Percentiles rank a stretch among this genome's conserved stretches.
Conservation (phyloP, 2,888 invertebrate genomes). For the Callosobruchus maculatus region DNA sequence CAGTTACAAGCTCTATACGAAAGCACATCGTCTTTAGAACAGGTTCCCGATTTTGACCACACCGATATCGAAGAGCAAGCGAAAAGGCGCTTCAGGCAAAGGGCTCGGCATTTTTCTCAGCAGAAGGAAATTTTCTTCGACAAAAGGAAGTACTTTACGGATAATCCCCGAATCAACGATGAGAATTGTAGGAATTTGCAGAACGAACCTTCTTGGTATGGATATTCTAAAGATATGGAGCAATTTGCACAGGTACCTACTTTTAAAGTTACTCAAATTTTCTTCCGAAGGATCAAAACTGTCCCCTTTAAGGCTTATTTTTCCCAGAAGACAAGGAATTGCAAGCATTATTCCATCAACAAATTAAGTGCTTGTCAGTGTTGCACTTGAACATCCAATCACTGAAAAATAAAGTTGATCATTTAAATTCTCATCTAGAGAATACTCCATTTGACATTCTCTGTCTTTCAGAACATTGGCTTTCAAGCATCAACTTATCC, state of each 20-base stretch:
- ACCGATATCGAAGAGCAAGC: not conserved
- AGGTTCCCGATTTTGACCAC: not conserved
- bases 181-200: slow-evolving; percentile 17
- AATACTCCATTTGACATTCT: too few species aligned
- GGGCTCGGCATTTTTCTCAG: not conserved
- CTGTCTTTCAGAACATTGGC: too few species aligned
- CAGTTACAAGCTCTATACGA: not conserved
- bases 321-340: too few species aligned
- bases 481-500: too few species aligned
- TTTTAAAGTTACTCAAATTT: too few species aligned
- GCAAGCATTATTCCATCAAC: too few species aligned
- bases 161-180: slow-evolving; percentile 20
- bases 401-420: too few species aligned
- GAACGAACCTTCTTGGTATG: slow-evolving; percentile 47
- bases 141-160: slow-evolving; percentile 21
- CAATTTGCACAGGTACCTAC: slow-evolving; percentile 41
- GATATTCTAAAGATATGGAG: slow-evolving; percentile 46
- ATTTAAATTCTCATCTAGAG: too few species aligned
- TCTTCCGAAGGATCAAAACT: too few species aligned
- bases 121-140: not conserved
- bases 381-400: too few species aligned
- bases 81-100: not conserved
- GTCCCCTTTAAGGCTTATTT: too few species aligned
- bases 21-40: not conserved
- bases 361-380: too few species aligned